A percentile compares a stretch with the other conserved stretches of the same genome.
phyloP scores from a whole-genome alignment of 1,140 invertebrate genomes.

The Drosophila nasuta region DNA sequence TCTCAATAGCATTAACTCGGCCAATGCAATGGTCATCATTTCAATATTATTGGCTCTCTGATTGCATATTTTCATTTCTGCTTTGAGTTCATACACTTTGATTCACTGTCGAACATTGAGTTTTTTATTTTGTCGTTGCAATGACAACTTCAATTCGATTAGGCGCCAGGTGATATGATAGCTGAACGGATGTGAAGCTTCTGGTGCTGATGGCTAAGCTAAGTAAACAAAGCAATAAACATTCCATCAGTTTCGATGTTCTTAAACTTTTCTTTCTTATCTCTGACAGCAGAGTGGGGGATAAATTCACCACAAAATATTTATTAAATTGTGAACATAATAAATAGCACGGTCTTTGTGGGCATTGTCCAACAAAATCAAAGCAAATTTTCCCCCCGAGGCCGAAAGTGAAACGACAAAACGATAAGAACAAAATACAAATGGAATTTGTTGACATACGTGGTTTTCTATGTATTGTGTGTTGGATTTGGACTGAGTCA shows the following conservation, averaged over 20 bases:
- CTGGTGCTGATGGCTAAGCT: constrained; percentile 9
- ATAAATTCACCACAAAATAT: constrained; percentile 53
- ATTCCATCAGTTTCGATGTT: constrained; percentile 50
- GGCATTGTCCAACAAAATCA: constrained; percentile 60
- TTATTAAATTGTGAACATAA: constrained; percentile 80
- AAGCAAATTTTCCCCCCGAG: constrained; percentile 49
- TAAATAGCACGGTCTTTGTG: constrained; percentile 64
- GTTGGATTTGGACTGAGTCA: not conserved
- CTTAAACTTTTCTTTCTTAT: constrained; percentile 9
- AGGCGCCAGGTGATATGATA: constrained; percentile 18
- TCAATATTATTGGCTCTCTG: not conserved
- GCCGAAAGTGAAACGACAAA: not conserved
- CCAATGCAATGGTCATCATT: not conserved
- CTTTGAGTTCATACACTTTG: not conserved
- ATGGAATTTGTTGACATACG: constrained; percentile 29
- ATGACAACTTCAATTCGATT: constrained; percentile 26
- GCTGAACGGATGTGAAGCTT: constrained; percentile 1
- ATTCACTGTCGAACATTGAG: not conserved
- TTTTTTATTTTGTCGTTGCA: not conserved
- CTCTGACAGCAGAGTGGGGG: not conserved
- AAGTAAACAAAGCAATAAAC: constrained; percentile 72
- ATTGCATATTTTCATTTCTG: not conserved
- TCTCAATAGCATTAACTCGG: constrained; percentile 1
- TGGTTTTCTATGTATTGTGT: not conserved
- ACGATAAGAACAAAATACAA: constrained; percentile 5